These are phyloP conservation scores for Gymnopithys bicolor DNA, from an alignment of 2,797 vertebrate species.

Conservation along the genomic window DNA sequence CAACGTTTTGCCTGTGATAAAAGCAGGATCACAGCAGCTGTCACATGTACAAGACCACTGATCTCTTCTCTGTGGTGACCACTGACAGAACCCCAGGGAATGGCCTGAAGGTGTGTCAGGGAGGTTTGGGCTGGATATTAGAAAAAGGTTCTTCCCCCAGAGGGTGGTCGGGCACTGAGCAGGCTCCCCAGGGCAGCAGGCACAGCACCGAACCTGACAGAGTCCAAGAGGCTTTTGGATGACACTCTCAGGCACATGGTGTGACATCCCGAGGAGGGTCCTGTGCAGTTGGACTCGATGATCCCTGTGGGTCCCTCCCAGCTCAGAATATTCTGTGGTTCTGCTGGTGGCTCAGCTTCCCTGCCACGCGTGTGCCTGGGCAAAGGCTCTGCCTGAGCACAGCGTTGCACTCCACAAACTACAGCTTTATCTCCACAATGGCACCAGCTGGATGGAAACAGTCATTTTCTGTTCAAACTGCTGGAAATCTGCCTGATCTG, in stretches of 20 bases:
- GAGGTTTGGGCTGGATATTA: background rate
- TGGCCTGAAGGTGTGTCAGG: background rate
- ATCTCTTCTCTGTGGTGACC: background rate
- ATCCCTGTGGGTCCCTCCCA: background rate
- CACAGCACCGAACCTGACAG: background rate
- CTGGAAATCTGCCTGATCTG: background rate
- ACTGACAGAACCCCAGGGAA: background rate
- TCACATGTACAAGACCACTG: accelerated
- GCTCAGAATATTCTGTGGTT: too few relatives aligned
- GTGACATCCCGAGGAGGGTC: background rate
- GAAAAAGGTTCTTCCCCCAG: background rate
- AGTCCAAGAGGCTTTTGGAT: background rate
- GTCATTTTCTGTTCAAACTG: background rate
- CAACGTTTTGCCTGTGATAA: accelerated
- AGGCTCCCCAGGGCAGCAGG: background rate
- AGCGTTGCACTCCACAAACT: accelerated
- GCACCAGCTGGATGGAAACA: background rate
- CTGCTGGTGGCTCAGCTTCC: too few relatives aligned
- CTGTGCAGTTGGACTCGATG: background rate
- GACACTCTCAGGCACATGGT: background rate
- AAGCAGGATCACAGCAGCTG: background rate
- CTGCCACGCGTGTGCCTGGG: accelerated
- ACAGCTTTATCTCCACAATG: background rate
- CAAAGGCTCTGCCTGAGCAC: background rate
- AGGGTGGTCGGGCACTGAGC: background rate